Evolutionary conservation across 2,113 vertebrate genomes (phyloP).

Genomic region (Athene noctua): DNA sequence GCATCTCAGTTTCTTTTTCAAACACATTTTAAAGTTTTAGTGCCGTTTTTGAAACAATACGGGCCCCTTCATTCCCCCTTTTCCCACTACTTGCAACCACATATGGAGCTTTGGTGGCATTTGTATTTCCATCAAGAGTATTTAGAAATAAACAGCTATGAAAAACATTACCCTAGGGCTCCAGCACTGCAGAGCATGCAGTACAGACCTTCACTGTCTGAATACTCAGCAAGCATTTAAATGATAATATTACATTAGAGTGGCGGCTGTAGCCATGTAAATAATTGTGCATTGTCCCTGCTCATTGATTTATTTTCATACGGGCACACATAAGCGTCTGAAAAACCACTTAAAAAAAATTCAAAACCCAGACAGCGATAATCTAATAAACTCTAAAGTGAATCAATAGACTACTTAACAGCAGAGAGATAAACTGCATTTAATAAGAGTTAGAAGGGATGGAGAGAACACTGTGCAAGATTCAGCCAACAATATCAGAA

Average conservation of each 20-base stretch:
- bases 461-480: neutral
- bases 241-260: constrained; percentile 63
- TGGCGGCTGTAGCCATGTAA: constrained; percentile 42
- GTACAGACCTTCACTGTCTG: constrained; percentile 50
- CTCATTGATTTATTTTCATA: constrained; percentile 59
- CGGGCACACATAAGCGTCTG: neutral
- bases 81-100: constrained; percentile 22
- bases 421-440: constrained; percentile 60
- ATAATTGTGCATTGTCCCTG: constrained; percentile 55
- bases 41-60: constrained; percentile 48
- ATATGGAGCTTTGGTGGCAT: constrained; percentile 45
- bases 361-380: constrained; percentile 50
- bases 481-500: neutral
- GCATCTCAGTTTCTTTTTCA: neutral
- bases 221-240: constrained; percentile 61
- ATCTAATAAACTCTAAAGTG: constrained; percentile 65
- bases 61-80: neutral
- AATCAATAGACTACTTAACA: constrained; percentile 63
- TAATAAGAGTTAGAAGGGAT: constrained; percentile 54
- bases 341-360: constrained; percentile 46
- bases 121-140: constrained; percentile 56
- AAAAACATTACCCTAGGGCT: constrained; percentile 63
- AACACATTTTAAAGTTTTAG: constrained; percentile 35
- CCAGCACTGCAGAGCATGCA: constrained; percentile 26
- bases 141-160: constrained; percentile 66